Conservation (phyloP, 2,888 invertebrate genomes). For the Synergus itoensis region DNA sequence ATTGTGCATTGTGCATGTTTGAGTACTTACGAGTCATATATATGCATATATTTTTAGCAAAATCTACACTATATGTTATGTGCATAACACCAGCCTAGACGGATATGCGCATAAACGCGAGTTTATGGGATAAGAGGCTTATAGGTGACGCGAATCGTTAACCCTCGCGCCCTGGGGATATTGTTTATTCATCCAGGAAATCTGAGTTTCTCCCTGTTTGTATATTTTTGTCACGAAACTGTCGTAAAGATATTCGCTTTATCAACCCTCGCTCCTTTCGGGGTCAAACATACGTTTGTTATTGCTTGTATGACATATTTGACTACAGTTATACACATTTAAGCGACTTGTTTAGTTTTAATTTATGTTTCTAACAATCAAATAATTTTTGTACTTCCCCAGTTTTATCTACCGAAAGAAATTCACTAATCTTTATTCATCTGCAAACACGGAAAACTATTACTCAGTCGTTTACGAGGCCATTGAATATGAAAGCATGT, state of each 20-base stretch:
- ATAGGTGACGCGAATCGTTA: constrained; percentile 25
- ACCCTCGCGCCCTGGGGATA: constrained; percentile 28
- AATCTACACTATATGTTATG: constrained; percentile 14
- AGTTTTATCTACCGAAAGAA: not conserved
- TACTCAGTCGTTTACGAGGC: not conserved
- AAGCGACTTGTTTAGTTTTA: not conserved
- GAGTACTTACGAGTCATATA: constrained; percentile 3
- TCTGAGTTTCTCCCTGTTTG: constrained; percentile 13
- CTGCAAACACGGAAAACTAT: not conserved
- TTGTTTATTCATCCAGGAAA: constrained; percentile 38
- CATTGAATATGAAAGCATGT: not conserved
- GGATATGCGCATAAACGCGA: constrained; percentile 28
- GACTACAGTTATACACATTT: too few relatives aligned
- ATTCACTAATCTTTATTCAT: not conserved
- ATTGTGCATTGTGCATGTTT: constrained; percentile 16
- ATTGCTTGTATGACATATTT: not conserved
- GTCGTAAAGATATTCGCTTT: constrained; percentile 10
- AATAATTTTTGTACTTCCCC: not conserved
- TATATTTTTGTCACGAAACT: constrained; percentile 24
- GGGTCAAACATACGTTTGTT: not conserved
- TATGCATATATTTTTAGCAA: constrained; percentile 1
- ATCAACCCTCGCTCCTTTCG: not conserved
- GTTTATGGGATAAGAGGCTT: constrained; percentile 33
- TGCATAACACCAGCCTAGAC: not conserved
- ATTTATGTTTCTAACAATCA: not conserved